Evolutionary conservation across 2,113 vertebrate species (phyloP).

Genomic region (Sarotherodon lohbergeri): DNA sequence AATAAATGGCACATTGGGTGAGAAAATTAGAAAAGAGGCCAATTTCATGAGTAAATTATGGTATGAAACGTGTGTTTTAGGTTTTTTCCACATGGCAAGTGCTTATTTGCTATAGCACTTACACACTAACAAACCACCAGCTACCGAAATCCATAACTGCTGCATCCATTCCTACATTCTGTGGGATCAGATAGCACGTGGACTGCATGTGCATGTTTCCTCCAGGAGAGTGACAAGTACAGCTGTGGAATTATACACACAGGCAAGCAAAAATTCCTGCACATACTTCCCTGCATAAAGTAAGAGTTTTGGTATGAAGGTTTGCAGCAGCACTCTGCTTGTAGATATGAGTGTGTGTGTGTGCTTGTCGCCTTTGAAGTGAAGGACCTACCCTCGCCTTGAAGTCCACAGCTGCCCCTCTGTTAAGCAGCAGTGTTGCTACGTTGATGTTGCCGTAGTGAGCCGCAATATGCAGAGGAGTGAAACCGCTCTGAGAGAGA

Average conservation of each 20-base stretch:
- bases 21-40: not conserved
- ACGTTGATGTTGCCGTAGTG: slow-evolving; percentile 98
- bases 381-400: slow-evolving; percentile 82
- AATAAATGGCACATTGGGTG: not conserved
- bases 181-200: not conserved
- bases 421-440: slow-evolving; percentile 91
- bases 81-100: not conserved
- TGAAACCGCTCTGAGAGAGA: slow-evolving; percentile 87
- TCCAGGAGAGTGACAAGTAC: slow-evolving; percentile 30
- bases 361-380: not conserved
- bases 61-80: not conserved
- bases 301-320: not conserved
- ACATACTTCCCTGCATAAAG: not conserved
- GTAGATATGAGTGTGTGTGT: not conserved
- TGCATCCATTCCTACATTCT: not conserved
- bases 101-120: not conserved
- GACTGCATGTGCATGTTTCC: not conserved
- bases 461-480: slow-evolving; percentile 91
- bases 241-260: slow-evolving; percentile 18
- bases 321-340: not conserved
- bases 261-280: not conserved
- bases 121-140: not conserved
- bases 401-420: slow-evolving; percentile 93
- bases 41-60: not conserved
- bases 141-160: not conserved